phyloP scores from a whole-genome alignment of 2,888 invertebrate species.

The Alcis repandata region DNA sequence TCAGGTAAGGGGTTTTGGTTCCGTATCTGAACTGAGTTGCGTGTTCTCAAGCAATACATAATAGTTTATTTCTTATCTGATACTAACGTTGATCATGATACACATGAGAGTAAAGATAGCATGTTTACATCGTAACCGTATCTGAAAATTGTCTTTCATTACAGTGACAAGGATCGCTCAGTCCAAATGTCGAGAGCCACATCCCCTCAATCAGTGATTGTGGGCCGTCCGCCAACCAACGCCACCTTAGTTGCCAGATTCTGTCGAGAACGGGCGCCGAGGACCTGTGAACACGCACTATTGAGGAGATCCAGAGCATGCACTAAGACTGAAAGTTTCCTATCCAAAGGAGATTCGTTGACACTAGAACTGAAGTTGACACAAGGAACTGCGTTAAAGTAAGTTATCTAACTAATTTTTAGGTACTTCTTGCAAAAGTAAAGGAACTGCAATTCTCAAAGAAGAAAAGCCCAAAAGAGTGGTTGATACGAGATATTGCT shows the following conservation, averaged over 20 bases:
- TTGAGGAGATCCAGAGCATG: constrained; percentile 91
- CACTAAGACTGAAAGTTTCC: constrained; percentile 92
- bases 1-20: too few relatives aligned
- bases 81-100: neutral
- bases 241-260: constrained; percentile 93
- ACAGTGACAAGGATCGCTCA: constrained; percentile 81
- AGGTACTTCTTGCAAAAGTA: neutral
- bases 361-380: constrained; percentile 92
- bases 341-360: constrained; percentile 93
- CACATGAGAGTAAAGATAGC: neutral
- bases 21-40: too few relatives aligned
- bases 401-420: constrained; percentile 61
- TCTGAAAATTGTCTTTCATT: neutral
- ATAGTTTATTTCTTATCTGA: too few relatives aligned
- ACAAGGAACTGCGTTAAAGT: constrained; percentile 95
- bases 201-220: constrained; percentile 80
- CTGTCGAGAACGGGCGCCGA: constrained; percentile 93
- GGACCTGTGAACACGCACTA: constrained; percentile 94
- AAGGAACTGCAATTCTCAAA: too few relatives aligned
- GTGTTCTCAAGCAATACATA: too few relatives aligned
- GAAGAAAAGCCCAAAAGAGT: too few relatives aligned
- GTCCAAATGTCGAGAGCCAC: constrained; percentile 83
- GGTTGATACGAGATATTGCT: too few relatives aligned
- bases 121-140: too few relatives aligned
- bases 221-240: constrained; percentile 88